Evolutionary conservation across 2,888 invertebrate genomes (phyloP).

Genomic region (Leucophora obtusa): DNA sequence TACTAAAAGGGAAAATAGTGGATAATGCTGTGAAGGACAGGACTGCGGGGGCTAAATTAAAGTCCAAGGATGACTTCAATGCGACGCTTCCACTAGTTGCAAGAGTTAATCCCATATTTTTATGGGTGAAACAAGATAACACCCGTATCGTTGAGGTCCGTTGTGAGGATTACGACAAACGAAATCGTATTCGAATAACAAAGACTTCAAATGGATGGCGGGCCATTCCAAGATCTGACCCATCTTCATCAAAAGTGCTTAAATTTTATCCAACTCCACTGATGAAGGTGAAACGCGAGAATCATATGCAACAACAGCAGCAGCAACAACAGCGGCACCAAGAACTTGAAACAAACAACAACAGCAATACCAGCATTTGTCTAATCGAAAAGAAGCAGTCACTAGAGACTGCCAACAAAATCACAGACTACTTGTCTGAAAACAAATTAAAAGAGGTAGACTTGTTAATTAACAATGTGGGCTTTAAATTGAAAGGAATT

Average conservation of each 20-base stretch:
- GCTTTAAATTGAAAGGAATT: conserved; percentile 9
- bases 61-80: neutral
- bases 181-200: conserved; percentile 89
- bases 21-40: conserved; percentile 3
- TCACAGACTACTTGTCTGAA: neutral
- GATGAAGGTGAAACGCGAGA: conserved; percentile 77
- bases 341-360: conserved; percentile 58
- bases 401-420: neutral
- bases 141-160: conserved; percentile 89
- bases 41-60: neutral
- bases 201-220: conserved; percentile 91
- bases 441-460: neutral
- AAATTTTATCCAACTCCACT: conserved; percentile 76
- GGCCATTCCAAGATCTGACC: conserved; percentile 88
- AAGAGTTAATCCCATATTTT: conserved; percentile 86
- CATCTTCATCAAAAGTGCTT: conserved; percentile 73
- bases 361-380: neutral
- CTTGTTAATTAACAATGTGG: neutral
- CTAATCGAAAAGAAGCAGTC: conserved; percentile 2
- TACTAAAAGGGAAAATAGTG: conserved; percentile 57
- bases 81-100: conserved; percentile 41
- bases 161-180: conserved; percentile 92
- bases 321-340: neutral
- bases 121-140: conserved; percentile 90
- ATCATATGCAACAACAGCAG: conserved; percentile 57